Evolutionary conservation across 2,797 vertebrate species (phyloP), one percentile per base, ranked within the genome.

Genomic region (Stomatorhinus walkeri): DNA sequence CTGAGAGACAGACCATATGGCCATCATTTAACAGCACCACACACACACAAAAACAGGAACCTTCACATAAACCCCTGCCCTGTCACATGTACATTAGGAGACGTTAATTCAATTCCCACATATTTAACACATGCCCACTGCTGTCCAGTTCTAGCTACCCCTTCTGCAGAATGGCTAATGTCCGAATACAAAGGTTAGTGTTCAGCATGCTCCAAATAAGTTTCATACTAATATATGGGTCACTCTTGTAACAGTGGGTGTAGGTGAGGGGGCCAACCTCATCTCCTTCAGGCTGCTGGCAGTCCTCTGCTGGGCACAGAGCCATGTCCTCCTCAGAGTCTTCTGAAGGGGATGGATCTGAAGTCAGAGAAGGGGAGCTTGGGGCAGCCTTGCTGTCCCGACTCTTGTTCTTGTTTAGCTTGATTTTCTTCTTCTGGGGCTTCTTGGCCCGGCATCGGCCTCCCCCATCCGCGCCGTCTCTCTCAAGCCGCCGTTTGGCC

Each of bases 301-400:
- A 99, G 91, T 95, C 97, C 3, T 95, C 96, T 59, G 98, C 98
- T 1, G 98, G 98, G 91, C 98, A 99, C 95, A 99, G 93, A 28
- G 98, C 98, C 91, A 96, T 97, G 89, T 99, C 98, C 72, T 99
- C 98, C 92, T 98, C 98, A 0, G 98, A 99, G 89, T 98, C 98
- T 10, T 98, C 98, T 89, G 98, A 98, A 52, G 94, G 95, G 0
- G 96, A 95, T 9, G 91, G 91, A 59, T 98, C 97, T 10, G 97
- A 97, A 76, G 92, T 93, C 61, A 93, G 91, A 3, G 95, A 92
- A 91, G 96, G 95, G 48, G 93, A 92, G 89, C 94, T 92, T 89
- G 95, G 90, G 91, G 91, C 93, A 92, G 94, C 94, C 92, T 94
- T 95, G 5, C 93, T 90, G 88, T 97, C 97, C 91, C 95, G 96